A percentile compares a stretch with the other conserved stretches of the same genome.
Evolutionary conservation across 2,888 invertebrate genomes (phyloP).

Genomic region (Epinotia nisella): DNA sequence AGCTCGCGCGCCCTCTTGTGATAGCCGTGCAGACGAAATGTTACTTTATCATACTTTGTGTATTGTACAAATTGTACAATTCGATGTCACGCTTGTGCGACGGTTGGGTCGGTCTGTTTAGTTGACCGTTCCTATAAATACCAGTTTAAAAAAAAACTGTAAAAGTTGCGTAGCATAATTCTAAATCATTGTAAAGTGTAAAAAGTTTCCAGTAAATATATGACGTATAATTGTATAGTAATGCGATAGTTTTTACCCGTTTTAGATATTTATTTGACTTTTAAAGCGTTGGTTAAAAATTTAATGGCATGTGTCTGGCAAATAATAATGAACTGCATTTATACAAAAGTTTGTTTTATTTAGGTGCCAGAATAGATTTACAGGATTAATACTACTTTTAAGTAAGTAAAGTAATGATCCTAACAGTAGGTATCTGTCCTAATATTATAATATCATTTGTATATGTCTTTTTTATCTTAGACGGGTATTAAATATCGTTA

Average conservation of each 20-base stretch:
- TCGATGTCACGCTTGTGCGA: not conserved
- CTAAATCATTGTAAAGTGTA: conserved; percentile 82
- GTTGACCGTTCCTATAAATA: not conserved
- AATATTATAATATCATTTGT: too few species aligned
- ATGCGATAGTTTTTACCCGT: conserved; percentile 7
- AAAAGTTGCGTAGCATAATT: conserved; percentile 80
- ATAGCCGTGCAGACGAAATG: too few species aligned
- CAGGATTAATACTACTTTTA: too few species aligned
- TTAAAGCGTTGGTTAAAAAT: too few species aligned
- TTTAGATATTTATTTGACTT: not conserved
- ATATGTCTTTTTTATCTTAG: not conserved
- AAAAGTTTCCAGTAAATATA: conserved; percentile 55
- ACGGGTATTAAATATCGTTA: not conserved
- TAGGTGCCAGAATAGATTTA: too few species aligned
- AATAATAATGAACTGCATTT: not conserved
- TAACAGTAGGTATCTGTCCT: too few species aligned
- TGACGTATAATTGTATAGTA: conserved; percentile 1
- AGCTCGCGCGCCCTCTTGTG: too few species aligned
- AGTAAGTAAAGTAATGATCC: too few species aligned
- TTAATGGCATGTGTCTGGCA: not conserved
- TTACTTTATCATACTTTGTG: too few species aligned
- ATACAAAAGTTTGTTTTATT: too few species aligned
- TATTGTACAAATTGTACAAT: too few species aligned
- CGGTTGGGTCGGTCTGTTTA: not conserved
- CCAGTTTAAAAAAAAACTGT: conserved; percentile 35